Evolutionary conservation across 2,113 vertebrate genomes (phyloP), one percentile per base, ranked within the genome.

Genomic region (Pseudonaja textilis): DNA sequence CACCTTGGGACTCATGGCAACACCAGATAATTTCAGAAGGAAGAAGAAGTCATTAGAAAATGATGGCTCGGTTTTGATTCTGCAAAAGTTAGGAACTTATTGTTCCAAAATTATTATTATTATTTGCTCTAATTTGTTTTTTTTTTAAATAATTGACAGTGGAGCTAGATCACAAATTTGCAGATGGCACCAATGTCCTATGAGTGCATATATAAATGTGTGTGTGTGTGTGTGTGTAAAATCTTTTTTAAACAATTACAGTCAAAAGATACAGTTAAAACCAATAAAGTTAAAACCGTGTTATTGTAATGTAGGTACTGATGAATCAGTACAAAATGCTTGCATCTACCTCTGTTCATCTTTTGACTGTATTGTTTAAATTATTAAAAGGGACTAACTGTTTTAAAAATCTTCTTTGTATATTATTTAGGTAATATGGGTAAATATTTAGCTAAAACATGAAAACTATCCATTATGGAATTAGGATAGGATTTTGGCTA

Each of bases 1-100:
- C 74, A 22, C 29, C 54, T 93, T 90, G 87, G 74, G 54, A 93
- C 91, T 93, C 88, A 69, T 1, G 29, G 25, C 61, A 42, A 85
- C 88, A 90, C 89, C 26, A 5, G 91, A 54, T 11, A 87, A 25
- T 92, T 64, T 74, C 47, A 92, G 59, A 29, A 90, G 45, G 39
- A 16, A 52, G 42, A 20, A 85, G 42, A 42, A 12, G 16, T 85
- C 29, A 9, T 93, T 57, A 26, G 55, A 14, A 86, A 61, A 86
- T 11, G 12, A 39, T 50, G 85, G 12, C 61, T 52, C 52, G 56
- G 23, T 10, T 55, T 85, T 54, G 34, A n/a, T n/a, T 50, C 57
- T 39, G 61, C 23, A 45, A 45, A 10, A 59, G 9, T 18, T 91
- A n/a, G 56, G 47, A 90, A 90, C 29, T 61, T 52, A 74, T 50